Conservation (phyloP, 2,797 vertebrate genomes). For the Gambelia wislizenii region DNA sequence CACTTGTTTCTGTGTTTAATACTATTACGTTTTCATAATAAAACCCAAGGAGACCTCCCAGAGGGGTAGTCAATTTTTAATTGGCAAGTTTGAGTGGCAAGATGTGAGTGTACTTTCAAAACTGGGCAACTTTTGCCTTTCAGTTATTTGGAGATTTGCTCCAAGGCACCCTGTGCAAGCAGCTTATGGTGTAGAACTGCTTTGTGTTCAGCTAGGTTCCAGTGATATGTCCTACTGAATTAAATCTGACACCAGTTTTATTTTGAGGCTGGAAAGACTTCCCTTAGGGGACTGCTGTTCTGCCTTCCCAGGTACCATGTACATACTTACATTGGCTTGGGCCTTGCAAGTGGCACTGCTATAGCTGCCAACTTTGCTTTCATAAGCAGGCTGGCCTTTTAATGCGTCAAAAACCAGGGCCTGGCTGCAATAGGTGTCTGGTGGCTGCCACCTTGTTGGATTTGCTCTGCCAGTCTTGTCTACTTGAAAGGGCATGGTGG, state of each 20-base stretch:
- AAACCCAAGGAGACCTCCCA: background rate
- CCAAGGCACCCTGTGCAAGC: background rate
- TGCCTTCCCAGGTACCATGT: background rate
- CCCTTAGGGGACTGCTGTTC: background rate
- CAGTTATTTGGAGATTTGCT: background rate
- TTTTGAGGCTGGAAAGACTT: background rate
- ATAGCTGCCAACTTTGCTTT: background rate
- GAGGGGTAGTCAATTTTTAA: background rate
- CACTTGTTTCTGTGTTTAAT: background rate
- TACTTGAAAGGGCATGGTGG: background rate
- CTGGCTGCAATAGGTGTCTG: too few relatives aligned
- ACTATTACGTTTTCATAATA: background rate
- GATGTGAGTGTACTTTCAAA: slow-evolving; percentile 2
- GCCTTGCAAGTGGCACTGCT: background rate
- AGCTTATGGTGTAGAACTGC: background rate
- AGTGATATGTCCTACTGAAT: background rate
- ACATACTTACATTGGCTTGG: background rate
- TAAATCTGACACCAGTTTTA: background rate
- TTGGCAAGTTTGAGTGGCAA: background rate
- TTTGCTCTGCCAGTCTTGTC: background rate
- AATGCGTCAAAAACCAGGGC: background rate
- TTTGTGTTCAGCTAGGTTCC: background rate
- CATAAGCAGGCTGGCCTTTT: background rate
- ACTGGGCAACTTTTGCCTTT: slow-evolving; percentile 3
- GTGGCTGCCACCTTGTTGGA: background rate